phyloP scores from a whole-genome alignment of 2,797 vertebrate species.

The Forpus xanthops region DNA sequence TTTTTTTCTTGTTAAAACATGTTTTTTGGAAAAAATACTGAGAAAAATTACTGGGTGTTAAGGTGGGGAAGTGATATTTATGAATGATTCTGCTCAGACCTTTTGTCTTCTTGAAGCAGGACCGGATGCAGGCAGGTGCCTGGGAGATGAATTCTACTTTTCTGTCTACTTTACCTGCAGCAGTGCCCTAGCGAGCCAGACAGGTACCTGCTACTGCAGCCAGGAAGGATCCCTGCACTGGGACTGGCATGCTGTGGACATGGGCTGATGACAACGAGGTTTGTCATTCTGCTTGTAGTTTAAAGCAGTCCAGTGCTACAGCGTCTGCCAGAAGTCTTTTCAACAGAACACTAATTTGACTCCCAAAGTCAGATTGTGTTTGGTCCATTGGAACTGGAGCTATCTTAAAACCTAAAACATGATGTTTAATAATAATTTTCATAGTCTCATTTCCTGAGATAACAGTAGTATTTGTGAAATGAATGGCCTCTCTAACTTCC shows the following conservation, averaged over 20 bases:
- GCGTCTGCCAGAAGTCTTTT: not conserved
- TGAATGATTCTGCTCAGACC: not conserved
- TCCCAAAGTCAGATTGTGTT: fast-evolving
- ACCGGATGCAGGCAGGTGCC: not conserved
- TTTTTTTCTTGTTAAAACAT: not conserved
- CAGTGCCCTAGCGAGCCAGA: not conserved
- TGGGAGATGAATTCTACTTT: not conserved
- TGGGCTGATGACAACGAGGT: not conserved
- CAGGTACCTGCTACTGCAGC: not conserved
- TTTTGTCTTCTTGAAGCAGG: not conserved
- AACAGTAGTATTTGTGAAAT: not conserved
- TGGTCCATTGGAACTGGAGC: not conserved
- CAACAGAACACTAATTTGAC: not conserved
- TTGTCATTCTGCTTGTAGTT: not conserved
- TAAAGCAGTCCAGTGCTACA: not conserved
- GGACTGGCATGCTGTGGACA: not conserved
- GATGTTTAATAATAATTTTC: not conserved
- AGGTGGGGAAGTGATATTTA: not conserved
- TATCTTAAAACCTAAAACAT: not conserved
- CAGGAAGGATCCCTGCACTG: not conserved
- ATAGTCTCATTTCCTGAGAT: not conserved
- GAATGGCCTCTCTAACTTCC: not conserved
- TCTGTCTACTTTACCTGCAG: not conserved
- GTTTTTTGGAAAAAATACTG: not conserved
- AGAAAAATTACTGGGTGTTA: not conserved